A percentile compares a stretch with the other conserved stretches of the same genome.
Evolutionary conservation across 1,140 invertebrate genomes (phyloP).

Genomic region (Helicoverpa armigera): DNA sequence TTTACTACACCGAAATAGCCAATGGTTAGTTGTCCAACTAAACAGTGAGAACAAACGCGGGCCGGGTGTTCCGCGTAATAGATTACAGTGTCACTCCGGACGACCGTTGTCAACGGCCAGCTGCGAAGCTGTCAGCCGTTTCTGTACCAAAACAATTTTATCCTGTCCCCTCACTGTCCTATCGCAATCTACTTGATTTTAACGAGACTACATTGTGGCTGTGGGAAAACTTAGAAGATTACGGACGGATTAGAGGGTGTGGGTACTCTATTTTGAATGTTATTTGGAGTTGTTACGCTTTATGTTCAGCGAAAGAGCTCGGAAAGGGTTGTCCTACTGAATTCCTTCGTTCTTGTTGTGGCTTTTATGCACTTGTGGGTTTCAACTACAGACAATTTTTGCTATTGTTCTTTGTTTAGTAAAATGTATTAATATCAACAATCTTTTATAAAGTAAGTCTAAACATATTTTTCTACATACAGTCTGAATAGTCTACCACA

Average conservation of each 20-base stretch:
- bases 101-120: constrained; percentile 76
- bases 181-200: constrained; percentile 68
- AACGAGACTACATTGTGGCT: constrained; percentile 51
- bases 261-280: constrained; percentile 26
- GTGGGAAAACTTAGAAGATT: constrained; percentile 30
- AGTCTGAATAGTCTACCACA: too few relatives aligned
- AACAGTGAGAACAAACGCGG: constrained; percentile 45
- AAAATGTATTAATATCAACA: too few relatives aligned
- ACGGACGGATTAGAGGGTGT: constrained; percentile 30
- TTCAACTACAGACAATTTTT: too few relatives aligned
- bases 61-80: constrained; percentile 63
- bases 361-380: too few relatives aligned
- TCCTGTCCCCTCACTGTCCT: constrained; percentile 59
- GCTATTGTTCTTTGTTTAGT: too few relatives aligned
- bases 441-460: too few relatives aligned
- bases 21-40: constrained; percentile 41
- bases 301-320: background rate
- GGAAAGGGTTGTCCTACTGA: too few relatives aligned
- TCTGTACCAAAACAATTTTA: constrained; percentile 72
- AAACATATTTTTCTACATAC: too few relatives aligned
- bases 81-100: constrained; percentile 71
- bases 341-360: too few relatives aligned
- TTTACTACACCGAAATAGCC: constrained; percentile 40
- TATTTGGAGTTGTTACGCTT: background rate
- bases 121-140: constrained; percentile 69